Evolutionary conservation across 2,113 vertebrate genomes (phyloP).

Genomic region (Campylomormyrus tamandua): DNA sequence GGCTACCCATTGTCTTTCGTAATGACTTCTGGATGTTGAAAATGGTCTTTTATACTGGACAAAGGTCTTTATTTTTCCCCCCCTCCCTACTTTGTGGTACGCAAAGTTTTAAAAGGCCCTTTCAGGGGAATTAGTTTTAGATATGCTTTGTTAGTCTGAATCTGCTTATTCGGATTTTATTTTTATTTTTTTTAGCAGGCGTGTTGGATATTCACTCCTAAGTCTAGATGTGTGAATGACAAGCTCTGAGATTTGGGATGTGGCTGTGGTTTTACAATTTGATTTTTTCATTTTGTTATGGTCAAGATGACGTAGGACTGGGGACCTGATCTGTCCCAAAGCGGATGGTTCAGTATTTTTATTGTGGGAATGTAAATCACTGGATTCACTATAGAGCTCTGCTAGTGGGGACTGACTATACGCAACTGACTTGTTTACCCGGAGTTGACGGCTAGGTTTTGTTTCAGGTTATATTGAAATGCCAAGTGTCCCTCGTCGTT

Average conservation of each 20-base stretch:
- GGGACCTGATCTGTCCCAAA: not conserved
- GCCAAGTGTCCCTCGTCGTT: not conserved
- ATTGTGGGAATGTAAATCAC: not conserved
- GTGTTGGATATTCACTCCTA: not conserved
- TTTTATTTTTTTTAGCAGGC: not conserved
- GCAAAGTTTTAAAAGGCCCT: not conserved
- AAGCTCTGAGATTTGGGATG: not conserved
- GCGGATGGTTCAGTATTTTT: not conserved
- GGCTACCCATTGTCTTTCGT: not conserved
- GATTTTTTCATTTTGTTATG: not conserved
- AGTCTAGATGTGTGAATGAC: not conserved
- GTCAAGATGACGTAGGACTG: not conserved
- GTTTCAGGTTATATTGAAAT: not conserved
- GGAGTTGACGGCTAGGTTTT: not conserved
- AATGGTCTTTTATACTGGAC: constrained; percentile 3
- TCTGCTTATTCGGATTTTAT: not conserved
- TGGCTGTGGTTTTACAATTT: not conserved
- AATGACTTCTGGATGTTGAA: constrained; percentile 7
- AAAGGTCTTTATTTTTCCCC: not conserved
- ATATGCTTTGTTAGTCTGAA: not conserved
- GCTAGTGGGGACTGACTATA: not conserved
- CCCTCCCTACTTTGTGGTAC: not conserved
- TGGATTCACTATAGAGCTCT: not conserved
- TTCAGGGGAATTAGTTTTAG: not conserved
- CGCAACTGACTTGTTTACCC: not conserved